Percentiles rank a stretch among this genome's conserved stretches.
These are phyloP conservation scores for Tenebrosternarchus preto DNA, from an alignment of 2,113 vertebrate genomes.

Conservation along the genomic window DNA sequence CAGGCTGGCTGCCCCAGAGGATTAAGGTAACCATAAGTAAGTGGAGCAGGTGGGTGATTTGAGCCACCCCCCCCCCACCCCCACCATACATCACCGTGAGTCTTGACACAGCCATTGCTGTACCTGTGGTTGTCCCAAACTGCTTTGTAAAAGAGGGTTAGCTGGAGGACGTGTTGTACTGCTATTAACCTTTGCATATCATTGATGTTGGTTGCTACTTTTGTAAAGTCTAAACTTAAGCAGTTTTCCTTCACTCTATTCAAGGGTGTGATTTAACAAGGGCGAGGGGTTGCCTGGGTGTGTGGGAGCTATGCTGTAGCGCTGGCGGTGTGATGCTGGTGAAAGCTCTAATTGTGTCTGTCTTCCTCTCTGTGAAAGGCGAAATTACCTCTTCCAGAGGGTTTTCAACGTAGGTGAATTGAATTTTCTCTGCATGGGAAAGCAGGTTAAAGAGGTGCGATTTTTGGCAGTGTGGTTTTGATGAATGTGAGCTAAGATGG, in stretches of 20 bases:
- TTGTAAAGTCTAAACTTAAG: conserved; percentile 25
- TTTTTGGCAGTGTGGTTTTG: conserved; percentile 50
- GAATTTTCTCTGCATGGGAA: conserved; percentile 49
- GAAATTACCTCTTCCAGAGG: conserved; percentile 49
- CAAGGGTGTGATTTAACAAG: conserved; percentile 47
- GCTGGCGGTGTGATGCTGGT: conserved; percentile 51
- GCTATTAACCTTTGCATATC: conserved; percentile 28
- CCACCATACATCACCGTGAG: conserved; percentile 3
- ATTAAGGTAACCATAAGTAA: conserved; percentile 49
- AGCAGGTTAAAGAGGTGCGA: conserved; percentile 43
- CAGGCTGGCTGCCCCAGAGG: conserved; percentile 34
- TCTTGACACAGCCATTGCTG: neutral
- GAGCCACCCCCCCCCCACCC: conserved; percentile 8
- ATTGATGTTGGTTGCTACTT: conserved; percentile 29
- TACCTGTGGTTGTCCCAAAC: conserved; percentile 3
- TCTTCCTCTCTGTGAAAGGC: conserved; percentile 53
- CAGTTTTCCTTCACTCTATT: conserved; percentile 40
- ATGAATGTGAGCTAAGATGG: conserved; percentile 47
- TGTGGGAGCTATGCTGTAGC: conserved; percentile 22
- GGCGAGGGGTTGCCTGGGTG: conserved; percentile 50
- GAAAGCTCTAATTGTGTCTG: conserved; percentile 56
- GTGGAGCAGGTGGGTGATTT: conserved; percentile 37
- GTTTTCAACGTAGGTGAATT: conserved; percentile 45
- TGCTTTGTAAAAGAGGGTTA: conserved; percentile 1
- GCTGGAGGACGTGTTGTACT: conserved; percentile 37